Evolutionary conservation across 2,888 invertebrate genomes (phyloP), one percentile per base, ranked within the genome.

Genomic region (Sphecodes monilicornis): DNA sequence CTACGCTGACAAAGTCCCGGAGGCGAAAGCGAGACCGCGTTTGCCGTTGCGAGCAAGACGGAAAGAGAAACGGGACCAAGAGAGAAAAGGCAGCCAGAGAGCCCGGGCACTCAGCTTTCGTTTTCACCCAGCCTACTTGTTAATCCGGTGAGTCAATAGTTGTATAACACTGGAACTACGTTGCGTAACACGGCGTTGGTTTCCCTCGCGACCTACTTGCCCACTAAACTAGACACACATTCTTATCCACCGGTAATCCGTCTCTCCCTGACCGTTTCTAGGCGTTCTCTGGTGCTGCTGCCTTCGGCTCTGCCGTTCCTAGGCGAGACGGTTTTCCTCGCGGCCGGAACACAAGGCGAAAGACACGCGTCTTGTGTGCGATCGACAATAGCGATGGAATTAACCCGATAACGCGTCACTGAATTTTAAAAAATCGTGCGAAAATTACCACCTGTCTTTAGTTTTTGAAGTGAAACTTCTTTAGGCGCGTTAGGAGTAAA

Each of bases 171-270:
- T 94, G 94, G 93, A 94, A 93, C 92, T 91, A 91, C 89, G 91
- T 94, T 94, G 94, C 94, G 93, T 93, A 94, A 94, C 88, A 32
- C 87, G 80, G 90, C 88, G 90, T 92, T 91, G 92, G 92, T 94
- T 94, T 94, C 94, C 93, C 94, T 93, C 92, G 92, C 94, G 94
- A 94, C 94, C 94, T 93, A 94, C 94, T 94, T 94, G 94, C 94
- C 94, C 93, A 94, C 93, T 94, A 94, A 94, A 94, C 95, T 95
- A 95, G 95, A 95, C 95, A 94, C 91, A 95, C 94, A 94, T 95
- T 94, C 93, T 94, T 94, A 94, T 94, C 93, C 94, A 90, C 84
- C 88, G 88, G 88, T 87, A 88, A 92, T 89, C 87, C 90, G 85
- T 85, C 88, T 83, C 85, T 86, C 88, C 84, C 85, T 84, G 84